These are phyloP conservation scores for Eupithecia insigniata DNA, from an alignment of 2,888 invertebrate species.

Conservation along the genomic window DNA sequence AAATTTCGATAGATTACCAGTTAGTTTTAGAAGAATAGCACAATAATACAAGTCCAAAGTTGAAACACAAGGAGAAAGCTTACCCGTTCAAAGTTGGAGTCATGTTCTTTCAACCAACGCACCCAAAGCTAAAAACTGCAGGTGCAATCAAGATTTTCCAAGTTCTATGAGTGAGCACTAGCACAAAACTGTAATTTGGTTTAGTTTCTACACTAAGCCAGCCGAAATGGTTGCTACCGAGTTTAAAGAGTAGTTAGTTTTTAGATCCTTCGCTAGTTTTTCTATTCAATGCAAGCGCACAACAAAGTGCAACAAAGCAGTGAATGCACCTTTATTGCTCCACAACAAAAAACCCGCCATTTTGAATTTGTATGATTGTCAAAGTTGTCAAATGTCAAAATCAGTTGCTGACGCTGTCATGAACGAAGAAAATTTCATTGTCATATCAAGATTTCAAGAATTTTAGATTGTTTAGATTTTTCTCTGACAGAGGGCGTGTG, in stretches of 20 bases:
- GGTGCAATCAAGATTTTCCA: conserved; percentile 16
- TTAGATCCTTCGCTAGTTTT: background rate
- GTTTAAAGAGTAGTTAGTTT: background rate
- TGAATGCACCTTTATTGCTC: conserved; percentile 7
- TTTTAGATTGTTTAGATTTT: no score
- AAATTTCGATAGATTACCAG: background rate
- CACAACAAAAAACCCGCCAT: conserved; percentile 13
- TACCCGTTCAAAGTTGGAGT: conserved; percentile 34
- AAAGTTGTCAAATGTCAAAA: background rate
- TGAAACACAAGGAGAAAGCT: conserved; percentile 4
- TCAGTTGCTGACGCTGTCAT: background rate
- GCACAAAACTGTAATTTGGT: background rate
- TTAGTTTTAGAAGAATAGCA: background rate
- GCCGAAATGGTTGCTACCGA: background rate
- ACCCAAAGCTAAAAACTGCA: conserved; percentile 11
- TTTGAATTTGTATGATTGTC: background rate
- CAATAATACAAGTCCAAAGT: background rate
- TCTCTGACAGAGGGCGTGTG: background rate
- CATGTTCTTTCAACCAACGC: conserved; percentile 19
- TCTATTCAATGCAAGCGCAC: conserved; percentile 8
- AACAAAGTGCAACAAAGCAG: conserved; percentile 15
- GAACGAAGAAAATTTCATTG: background rate
- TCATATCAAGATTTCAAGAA: background rate
- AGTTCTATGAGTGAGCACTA: background rate
- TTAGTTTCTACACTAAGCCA: background rate